Evolutionary conservation across 2,888 invertebrate genomes (phyloP).

Genomic region (Agelastica alni): DNA sequence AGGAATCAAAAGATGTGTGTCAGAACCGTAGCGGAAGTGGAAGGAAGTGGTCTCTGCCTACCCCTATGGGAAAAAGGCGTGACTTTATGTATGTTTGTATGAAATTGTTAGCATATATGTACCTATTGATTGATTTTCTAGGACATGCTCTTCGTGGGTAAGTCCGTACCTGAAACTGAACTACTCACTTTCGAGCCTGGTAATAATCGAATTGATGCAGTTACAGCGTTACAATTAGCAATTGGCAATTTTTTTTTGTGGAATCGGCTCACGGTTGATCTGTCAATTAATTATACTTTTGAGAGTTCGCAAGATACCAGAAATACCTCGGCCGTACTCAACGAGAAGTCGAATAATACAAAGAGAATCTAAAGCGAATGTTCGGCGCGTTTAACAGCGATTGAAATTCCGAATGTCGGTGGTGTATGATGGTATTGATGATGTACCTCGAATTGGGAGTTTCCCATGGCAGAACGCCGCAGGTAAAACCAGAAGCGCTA

Average conservation of each 20-base stretch:
- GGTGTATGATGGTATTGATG: conserved; percentile 8
- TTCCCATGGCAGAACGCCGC: conserved; percentile 23
- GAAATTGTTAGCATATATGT: too few relatives aligned
- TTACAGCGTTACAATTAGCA: conserved; percentile 8
- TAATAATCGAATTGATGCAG: conserved; percentile 4
- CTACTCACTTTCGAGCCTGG: too few relatives aligned
- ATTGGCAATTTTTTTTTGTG: too few relatives aligned
- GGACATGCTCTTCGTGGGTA: too few relatives aligned
- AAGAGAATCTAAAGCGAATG: conserved; percentile 16
- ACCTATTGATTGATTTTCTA: too few relatives aligned
- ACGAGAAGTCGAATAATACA: conserved; percentile 7
- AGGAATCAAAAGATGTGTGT: too few relatives aligned
- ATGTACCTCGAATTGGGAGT: conserved; percentile 19
- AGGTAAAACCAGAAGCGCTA: conserved; percentile 34
- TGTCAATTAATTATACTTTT: conserved; percentile 15
- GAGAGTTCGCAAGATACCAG: conserved; percentile 12
- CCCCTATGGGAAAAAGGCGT: too few relatives aligned
- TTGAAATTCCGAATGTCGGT: conserved; percentile 20
- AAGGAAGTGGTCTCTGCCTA: too few relatives aligned
- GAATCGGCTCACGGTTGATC: conserved; percentile 2
- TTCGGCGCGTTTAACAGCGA: conserved; percentile 12
- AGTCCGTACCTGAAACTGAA: too few relatives aligned
- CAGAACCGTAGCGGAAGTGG: too few relatives aligned
- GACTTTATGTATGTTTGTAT: too few relatives aligned
- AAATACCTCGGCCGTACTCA: conserved; percentile 11